phyloP scores from a whole-genome alignment of 2,113 vertebrate species.

The Phainopepla nitens region DNA sequence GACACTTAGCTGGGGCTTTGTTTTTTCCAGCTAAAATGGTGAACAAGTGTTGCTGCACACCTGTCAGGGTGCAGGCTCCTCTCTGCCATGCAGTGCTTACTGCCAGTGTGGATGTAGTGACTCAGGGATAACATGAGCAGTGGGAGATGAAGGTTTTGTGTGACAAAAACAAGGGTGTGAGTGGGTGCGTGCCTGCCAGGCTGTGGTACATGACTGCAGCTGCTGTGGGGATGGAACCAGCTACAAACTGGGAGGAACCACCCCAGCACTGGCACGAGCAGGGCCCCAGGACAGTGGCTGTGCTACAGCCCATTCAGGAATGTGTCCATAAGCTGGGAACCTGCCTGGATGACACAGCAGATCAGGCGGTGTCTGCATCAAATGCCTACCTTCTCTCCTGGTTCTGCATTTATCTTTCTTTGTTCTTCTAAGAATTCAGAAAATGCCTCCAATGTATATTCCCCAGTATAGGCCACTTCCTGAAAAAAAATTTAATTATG shows the following conservation, averaged over 20 bases:
- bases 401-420: background rate
- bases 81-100: background rate
- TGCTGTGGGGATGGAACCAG: background rate
- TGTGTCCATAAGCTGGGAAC: background rate
- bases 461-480: constrained; percentile 61
- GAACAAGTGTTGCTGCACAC: background rate
- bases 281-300: accelerated
- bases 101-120: background rate
- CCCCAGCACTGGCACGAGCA: accelerated
- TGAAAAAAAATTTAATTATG: background rate
- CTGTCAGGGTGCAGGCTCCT: background rate
- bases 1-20: background rate
- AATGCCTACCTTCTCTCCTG: constrained; percentile 46
- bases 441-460: constrained; percentile 65
- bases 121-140: background rate
- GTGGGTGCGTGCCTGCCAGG: background rate
- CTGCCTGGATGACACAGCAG: background rate
- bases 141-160: background rate
- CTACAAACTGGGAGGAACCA: accelerated
- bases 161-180: background rate
- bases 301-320: accelerated
- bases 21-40: background rate
- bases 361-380: background rate
- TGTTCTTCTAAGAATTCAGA: constrained; percentile 70
- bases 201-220: background rate